phyloP scores from a whole-genome alignment of 2,113 vertebrate species.

The Dipodomys spectabilis region DNA sequence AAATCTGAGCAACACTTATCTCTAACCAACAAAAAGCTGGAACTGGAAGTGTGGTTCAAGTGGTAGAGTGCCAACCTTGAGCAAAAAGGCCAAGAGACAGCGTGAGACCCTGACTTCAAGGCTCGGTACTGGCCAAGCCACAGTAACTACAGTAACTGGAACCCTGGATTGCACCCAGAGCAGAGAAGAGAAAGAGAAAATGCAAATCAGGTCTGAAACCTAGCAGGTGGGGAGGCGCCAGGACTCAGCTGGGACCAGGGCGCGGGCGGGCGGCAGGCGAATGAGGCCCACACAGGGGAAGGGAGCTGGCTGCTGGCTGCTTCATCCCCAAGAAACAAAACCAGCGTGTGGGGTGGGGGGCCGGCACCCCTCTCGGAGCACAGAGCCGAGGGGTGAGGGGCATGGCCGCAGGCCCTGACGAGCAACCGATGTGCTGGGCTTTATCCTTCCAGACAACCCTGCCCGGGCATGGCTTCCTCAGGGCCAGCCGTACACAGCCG shows the following conservation, averaged over 20 bases:
- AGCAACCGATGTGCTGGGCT: accelerated
- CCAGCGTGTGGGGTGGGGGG: too few species aligned
- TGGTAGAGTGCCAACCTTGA: too few species aligned
- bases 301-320: background rate
- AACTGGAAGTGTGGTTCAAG: too few species aligned
- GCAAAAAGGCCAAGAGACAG: too few species aligned
- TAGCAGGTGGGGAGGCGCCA: too few species aligned
- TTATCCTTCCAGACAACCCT: accelerated
- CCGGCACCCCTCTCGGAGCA: background rate
- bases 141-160: too few species aligned
- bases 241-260: background rate
- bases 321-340: background rate
- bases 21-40: too few species aligned
- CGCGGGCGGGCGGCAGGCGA: background rate
- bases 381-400: background rate
- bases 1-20: too few species aligned
- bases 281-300: background rate
- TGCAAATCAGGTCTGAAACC: background rate
- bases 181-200: background rate
- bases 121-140: background rate
- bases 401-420: background rate
- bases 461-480: accelerated
- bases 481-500: background rate
- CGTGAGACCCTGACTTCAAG: too few species aligned
- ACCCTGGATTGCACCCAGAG: background rate